Percentiles rank a stretch among this genome's conserved stretches.
phyloP scores from a whole-genome alignment of 2,888 invertebrate species.

The Mythimna albipuncta region DNA sequence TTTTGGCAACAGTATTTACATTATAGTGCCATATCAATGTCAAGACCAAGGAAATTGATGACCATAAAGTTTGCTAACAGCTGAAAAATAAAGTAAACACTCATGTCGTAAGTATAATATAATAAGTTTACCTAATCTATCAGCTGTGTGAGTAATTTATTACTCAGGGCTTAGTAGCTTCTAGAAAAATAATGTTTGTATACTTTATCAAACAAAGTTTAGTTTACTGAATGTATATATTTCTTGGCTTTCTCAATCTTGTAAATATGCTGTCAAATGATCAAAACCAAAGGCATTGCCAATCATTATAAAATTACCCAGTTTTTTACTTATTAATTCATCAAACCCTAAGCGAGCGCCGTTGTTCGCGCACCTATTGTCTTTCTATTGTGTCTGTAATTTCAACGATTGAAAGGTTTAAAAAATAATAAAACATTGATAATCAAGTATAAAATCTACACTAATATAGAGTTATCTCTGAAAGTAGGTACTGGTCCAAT shows the following conservation, averaged over 20 bases:
- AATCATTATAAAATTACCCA: no score
- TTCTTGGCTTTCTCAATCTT: no score
- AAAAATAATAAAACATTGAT: neutral
- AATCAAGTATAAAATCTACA: neutral
- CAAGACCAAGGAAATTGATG: slow-evolving; percentile 17
- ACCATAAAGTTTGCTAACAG: slow-evolving; percentile 28
- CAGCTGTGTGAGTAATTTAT: slow-evolving; percentile 31
- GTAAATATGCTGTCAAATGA: no score
- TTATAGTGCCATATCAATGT: slow-evolving; percentile 14
- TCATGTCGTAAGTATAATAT: neutral
- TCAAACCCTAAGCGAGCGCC: no score
- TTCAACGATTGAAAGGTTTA: no score
- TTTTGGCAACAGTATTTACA: slow-evolving; percentile 7
- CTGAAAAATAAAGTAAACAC: slow-evolving; percentile 16
- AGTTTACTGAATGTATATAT: neutral
- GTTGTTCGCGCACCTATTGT: no score
- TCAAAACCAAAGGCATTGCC: no score
- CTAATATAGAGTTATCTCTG: no score
- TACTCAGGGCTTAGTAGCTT: slow-evolving; percentile 5
- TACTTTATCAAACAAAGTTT: neutral
- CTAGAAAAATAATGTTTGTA: slow-evolving; percentile 3
- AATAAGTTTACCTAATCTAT: slow-evolving; percentile 14
- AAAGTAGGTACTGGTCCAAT: no score
- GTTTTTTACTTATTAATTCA: no score
- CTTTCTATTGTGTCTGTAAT: no score